Evolutionary conservation across 1,140 invertebrate genomes (phyloP), one percentile per base, ranked within the genome.

Genomic region (Scylla paramamosain): DNA sequence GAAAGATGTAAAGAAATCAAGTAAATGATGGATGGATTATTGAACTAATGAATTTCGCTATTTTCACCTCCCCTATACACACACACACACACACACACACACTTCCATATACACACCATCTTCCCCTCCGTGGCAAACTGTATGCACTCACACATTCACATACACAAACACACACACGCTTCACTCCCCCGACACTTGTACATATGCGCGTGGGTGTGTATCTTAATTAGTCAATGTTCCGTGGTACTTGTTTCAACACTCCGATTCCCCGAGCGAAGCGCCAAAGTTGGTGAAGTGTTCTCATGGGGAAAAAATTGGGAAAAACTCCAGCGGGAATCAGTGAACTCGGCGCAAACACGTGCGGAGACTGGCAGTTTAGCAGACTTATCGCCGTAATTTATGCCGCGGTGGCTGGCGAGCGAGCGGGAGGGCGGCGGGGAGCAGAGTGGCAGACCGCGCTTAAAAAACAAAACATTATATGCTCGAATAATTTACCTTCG

Each of bases 331-430:
- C 67, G 20, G 67, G 67, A 77, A 77, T 77, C 67, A 77, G 67
- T 77, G 67, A 77, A n/a, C 67, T 77, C 20, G 67, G 67, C 67
- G 20, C n/a, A 77, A 77, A 77, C 67, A 77, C n/a, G 67, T 7
- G 67, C 20, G 67, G 67, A n/a, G 67, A 77, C 6, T 77, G 67
- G 67, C 67, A 77, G 67, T 77, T 77, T 77, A 25, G 67, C 67
- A 77, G 67, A 77, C 67, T 77, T 77, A 77, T 77, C 67, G 67
- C 67, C 67, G 67, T n/a, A 77, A 77, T 77, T 77, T 77, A 77
- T 77, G 67, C n/a, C 8, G 67, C n/a, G 25, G 67, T n/a, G 67
- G 67, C 10, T 77, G 67, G 67, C 67, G 12, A 20, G 52, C 52
- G 20, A 59, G 20, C 12, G 12, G 52, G 20, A 59, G 52, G 52